These are phyloP conservation scores for Vanessa atalanta DNA, from an alignment of 1,140 invertebrate genomes.

Conservation along the genomic window DNA sequence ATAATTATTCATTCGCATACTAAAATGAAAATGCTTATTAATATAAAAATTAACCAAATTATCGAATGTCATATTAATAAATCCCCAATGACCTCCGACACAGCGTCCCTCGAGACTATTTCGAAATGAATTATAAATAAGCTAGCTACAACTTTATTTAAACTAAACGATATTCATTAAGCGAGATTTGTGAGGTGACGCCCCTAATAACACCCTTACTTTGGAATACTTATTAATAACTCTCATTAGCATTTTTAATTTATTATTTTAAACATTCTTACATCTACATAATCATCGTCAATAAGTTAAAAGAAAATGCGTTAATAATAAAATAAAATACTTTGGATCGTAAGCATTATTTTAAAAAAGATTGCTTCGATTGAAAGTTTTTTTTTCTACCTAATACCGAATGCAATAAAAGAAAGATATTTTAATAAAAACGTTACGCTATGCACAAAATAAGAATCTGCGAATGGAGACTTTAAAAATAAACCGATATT, in stretches of 20 bases:
- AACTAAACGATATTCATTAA: constrained; percentile 59
- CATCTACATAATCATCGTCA: background rate
- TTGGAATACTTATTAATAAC: constrained; percentile 36
- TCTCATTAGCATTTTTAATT: constrained; percentile 26
- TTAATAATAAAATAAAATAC: too few relatives aligned
- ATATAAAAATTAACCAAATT: background rate
- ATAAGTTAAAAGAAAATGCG: background rate
- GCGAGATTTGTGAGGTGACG: constrained; percentile 55
- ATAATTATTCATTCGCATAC: too few relatives aligned
- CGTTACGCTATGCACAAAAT: constrained; percentile 13
- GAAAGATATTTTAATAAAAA: constrained; percentile 25
- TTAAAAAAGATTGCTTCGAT: background rate
- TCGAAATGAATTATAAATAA: constrained; percentile 54
- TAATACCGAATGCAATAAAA: constrained; percentile 31
- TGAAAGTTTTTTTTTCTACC: background rate
- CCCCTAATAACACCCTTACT: constrained; percentile 39
- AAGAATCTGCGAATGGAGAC: constrained; percentile 32
- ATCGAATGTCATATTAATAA: constrained; percentile 31
- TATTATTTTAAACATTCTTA: constrained; percentile 10
- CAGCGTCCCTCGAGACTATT: constrained; percentile 32
- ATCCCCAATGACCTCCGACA: constrained; percentile 10
- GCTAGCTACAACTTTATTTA: constrained; percentile 53
- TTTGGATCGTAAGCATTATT: too few relatives aligned
- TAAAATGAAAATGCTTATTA: too few relatives aligned
- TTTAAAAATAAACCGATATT: constrained; percentile 53